Evolutionary conservation across 1,140 invertebrate species (phyloP), one percentile per base, ranked within the genome.

Genomic region (Limonius californicus): DNA sequence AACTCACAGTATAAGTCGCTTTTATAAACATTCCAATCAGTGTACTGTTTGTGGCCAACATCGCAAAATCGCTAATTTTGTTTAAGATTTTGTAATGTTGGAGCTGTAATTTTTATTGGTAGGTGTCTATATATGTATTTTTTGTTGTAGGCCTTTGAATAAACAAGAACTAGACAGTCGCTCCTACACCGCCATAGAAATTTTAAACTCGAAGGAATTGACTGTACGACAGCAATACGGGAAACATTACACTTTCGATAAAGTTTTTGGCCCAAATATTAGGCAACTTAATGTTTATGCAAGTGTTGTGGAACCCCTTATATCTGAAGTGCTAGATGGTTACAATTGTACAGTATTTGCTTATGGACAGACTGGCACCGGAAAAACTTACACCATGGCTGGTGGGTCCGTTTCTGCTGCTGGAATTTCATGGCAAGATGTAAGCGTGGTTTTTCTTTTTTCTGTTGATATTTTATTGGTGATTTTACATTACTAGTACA

Each of bases 281-380:
- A 78, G 81, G 55, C 83, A 97, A 85, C 79, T 90, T 32, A 90
- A 96, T 76, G 87, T 99, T 1, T 99, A 98, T 74, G 87, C 89
- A 72, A 81, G 87, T 55, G 89, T 98, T 56, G 94, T 97, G 8
- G 86, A 83, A 53, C 94, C 94, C 0, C 81, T 97, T 14, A 89
- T 99, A 61, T 85, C 92, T 57, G 93, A 98, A 80, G 95, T 98
- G 11, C 78, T 98, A 12, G 81, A 83, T 53, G 97, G 97, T 7
- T 99, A 97, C 76, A 99, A 98, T 78, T 98, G 96, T 77, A 99
- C 96, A 0, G 93, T 99, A 15, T 99, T 99, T 84, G 96, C 95
- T 1, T 99, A 99, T 84, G 97, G 97, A 0, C 97, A 98, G 80
- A 98, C 95, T 11, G 95, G 96, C 42, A 96, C 94, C 0, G 96